These are phyloP conservation scores for Athetis lepigone DNA, from an alignment of 2,888 invertebrate species.

Conservation along the genomic window DNA sequence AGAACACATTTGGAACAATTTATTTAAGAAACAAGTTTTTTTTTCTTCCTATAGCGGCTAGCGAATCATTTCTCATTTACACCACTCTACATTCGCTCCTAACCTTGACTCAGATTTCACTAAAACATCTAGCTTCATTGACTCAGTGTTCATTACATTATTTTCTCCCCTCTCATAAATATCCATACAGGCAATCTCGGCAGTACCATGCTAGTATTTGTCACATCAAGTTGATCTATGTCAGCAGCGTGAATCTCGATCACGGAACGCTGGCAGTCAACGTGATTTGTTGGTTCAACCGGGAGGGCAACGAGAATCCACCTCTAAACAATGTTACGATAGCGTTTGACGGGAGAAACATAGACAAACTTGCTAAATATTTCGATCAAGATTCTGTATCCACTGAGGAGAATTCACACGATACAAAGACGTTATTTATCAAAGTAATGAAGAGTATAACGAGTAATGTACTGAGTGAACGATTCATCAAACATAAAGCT, in stretches of 20 bases:
- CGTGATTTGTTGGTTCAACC: slow-evolving; percentile 67
- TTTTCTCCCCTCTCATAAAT: slow-evolving; percentile 57
- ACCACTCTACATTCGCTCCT: background rate
- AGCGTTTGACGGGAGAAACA: slow-evolving; percentile 48
- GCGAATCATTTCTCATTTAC: background rate
- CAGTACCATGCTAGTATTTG: slow-evolving; percentile 62
- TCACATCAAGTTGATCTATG: slow-evolving; percentile 66
- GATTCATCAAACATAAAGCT: slow-evolving; percentile 60
- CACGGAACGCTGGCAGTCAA: slow-evolving; percentile 64
- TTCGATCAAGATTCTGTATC: slow-evolving; percentile 53
- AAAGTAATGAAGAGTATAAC: slow-evolving; percentile 59
- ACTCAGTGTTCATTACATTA: slow-evolving; percentile 39
- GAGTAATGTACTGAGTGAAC: slow-evolving; percentile 60
- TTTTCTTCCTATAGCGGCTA: background rate
- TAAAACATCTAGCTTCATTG: slow-evolving; percentile 17
- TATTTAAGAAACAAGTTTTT: background rate
- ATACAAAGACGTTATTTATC: slow-evolving; percentile 57
- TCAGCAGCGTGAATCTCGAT: slow-evolving; percentile 64
- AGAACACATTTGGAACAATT: background rate
- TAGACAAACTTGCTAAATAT: slow-evolving; percentile 55
- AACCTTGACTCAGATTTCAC: background rate
- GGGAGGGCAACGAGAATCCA: slow-evolving; percentile 54
- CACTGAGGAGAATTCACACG: slow-evolving; percentile 49
- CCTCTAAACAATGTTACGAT: slow-evolving; percentile 65
- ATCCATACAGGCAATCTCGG: slow-evolving; percentile 58